phyloP scores from a whole-genome alignment of 2,797 vertebrate species.

The Protonibea diacanthus region DNA sequence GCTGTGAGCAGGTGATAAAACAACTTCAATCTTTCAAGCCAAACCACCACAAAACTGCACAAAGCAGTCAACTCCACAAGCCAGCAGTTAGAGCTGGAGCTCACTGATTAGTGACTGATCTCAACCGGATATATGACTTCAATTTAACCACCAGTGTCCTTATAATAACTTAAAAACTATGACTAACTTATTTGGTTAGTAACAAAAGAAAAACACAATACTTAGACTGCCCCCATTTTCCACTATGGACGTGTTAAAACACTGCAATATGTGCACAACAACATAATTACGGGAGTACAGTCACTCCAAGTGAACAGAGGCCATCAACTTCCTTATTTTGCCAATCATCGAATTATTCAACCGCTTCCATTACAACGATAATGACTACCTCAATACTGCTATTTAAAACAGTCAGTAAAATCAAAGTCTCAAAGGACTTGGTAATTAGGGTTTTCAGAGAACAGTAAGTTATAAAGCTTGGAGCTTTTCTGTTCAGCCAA shows the following conservation, averaged over 20 bases:
- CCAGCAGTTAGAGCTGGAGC: constrained; percentile 53
- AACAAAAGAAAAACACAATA: neutral
- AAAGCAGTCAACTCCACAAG: constrained; percentile 53
- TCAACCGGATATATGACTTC: constrained; percentile 27
- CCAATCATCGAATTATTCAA: constrained; percentile 45
- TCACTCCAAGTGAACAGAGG: constrained; percentile 31
- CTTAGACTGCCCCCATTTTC: neutral
- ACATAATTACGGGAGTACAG: constrained; percentile 22
- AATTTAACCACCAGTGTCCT: constrained; percentile 20
- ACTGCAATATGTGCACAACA: constrained; percentile 6
- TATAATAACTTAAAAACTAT: too few species aligned
- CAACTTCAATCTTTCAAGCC: constrained; percentile 72
- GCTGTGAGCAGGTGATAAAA: constrained; percentile 48
- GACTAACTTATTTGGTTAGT: neutral
- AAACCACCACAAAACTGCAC: constrained; percentile 25
- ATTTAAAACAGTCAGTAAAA: constrained; percentile 40
- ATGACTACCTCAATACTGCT: constrained; percentile 10
- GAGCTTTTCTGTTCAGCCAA: constrained; percentile 28
- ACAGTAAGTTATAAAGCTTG: constrained; percentile 37
- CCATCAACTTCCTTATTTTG: constrained; percentile 38
- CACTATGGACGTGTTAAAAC: constrained; percentile 16
- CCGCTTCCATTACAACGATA: constrained; percentile 25
- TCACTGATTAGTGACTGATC: constrained; percentile 44
- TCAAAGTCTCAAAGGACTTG: constrained; percentile 52
- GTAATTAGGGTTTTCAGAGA: constrained; percentile 51